These are phyloP conservation scores for Chaenodraco wilsoni DNA, from an alignment of 2,797 vertebrate species.

Conservation along the genomic window DNA sequence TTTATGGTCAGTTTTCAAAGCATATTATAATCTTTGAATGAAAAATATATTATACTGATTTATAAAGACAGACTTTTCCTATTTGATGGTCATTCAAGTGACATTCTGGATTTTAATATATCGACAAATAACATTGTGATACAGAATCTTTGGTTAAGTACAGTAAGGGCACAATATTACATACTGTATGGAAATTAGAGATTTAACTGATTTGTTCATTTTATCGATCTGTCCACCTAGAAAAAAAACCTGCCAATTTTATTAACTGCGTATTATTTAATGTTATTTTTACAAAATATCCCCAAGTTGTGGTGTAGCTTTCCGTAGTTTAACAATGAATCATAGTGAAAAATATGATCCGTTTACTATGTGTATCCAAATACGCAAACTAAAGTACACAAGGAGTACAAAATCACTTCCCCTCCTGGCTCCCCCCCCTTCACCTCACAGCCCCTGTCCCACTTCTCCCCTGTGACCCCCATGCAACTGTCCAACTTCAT, in stretches of 20 bases:
- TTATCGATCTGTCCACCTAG: background rate
- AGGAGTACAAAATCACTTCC: background rate
- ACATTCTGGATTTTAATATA: background rate
- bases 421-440: too few species aligned
- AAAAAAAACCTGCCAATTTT: background rate
- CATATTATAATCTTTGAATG: background rate
- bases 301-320: background rate
- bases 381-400: background rate
- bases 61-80: background rate
- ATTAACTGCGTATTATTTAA: background rate
- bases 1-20: background rate
- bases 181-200: too few species aligned
- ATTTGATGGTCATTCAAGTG: background rate
- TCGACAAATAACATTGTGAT: background rate
- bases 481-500: too few species aligned
- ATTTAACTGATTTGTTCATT: background rate
- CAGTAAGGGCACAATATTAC: background rate
- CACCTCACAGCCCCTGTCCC: too few species aligned
- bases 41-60: background rate
- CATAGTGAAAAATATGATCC: background rate
- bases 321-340: background rate
- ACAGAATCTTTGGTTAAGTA: background rate
- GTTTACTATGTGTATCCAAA: background rate
- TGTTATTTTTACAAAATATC: background rate
- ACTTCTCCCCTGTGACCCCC: too few species aligned